These are phyloP conservation scores for Amblyraja radiata DNA, from an alignment of 2,797 vertebrate genomes.

Conservation along the genomic window DNA sequence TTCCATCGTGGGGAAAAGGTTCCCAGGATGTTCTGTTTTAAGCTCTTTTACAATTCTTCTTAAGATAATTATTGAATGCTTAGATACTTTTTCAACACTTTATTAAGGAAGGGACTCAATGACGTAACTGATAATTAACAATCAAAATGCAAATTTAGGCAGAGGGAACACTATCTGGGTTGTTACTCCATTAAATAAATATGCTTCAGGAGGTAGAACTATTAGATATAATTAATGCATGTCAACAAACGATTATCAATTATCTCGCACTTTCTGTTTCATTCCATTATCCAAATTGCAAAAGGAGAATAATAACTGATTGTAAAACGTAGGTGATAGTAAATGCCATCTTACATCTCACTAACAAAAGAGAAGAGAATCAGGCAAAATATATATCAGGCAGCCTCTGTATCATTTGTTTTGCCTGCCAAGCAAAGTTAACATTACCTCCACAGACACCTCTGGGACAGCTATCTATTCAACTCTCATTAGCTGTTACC, in stretches of 20 bases:
- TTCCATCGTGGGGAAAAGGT: no score
- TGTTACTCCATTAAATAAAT: not conserved
- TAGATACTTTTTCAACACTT: not conserved
- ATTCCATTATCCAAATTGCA: not conserved
- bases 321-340: not conserved
- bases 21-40: no score
- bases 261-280: not conserved
- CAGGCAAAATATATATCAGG: not conserved
- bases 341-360: not conserved
- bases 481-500: not conserved
- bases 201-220: not conserved
- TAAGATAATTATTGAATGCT: not conserved
- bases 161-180: not conserved
- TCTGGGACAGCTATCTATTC: not conserved
- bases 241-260: not conserved
- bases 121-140: not conserved
- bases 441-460: not conserved
- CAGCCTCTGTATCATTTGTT: not conserved
- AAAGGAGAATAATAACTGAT: not conserved
- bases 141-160: not conserved
- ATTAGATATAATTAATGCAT: not conserved
- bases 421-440: not conserved
- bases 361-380: not conserved
- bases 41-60: not conserved
- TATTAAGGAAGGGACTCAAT: not conserved